Conservation (phyloP, 2,888 invertebrate genomes). For the Trichopoda pennipes region DNA sequence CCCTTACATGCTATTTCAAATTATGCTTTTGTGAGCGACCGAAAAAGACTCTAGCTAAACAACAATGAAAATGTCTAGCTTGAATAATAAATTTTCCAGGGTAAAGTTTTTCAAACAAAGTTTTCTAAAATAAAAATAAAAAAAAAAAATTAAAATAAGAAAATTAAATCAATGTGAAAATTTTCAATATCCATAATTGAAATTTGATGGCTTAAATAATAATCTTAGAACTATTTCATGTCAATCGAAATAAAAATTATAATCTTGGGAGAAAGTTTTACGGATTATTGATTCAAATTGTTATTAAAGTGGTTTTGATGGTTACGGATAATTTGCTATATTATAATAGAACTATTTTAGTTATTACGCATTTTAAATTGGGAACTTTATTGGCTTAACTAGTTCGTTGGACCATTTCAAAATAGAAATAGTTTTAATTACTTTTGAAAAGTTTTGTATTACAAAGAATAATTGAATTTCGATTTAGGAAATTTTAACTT, state of each 20-base stretch:
- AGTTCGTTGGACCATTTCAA: no score
- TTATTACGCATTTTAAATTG: no score
- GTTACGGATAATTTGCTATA: no score
- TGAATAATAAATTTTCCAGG: slow-evolving; percentile 37
- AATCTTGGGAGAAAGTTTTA: slow-evolving; percentile 16
- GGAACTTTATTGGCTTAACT: no score
- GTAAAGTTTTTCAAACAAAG: slow-evolving; percentile 29
- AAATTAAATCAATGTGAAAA: slow-evolving; percentile 24
- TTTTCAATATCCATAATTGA: slow-evolving; percentile 55
- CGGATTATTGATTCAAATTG: slow-evolving; percentile 19
- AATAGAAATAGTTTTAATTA: no score
- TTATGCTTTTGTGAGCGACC: slow-evolving; percentile 50
- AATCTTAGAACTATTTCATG: slow-evolving; percentile 28
- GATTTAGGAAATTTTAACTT: no score
- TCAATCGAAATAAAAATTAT: slow-evolving; percentile 9
- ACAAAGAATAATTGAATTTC: no score
- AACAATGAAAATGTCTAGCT: slow-evolving; percentile 40
- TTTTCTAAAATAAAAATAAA: no score
- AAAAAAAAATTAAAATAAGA: slow-evolving; percentile 9
- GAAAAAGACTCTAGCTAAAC: slow-evolving; percentile 10
- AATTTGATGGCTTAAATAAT: slow-evolving; percentile 49
- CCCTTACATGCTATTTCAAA: slow-evolving; percentile 38
- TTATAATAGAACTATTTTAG: no score
- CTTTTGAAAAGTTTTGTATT: no score
- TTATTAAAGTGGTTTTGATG: no score